Base-by-base conservation (phyloP, 2,113 vertebrate genomes). In the Grammatotria lemairii region DNA sequence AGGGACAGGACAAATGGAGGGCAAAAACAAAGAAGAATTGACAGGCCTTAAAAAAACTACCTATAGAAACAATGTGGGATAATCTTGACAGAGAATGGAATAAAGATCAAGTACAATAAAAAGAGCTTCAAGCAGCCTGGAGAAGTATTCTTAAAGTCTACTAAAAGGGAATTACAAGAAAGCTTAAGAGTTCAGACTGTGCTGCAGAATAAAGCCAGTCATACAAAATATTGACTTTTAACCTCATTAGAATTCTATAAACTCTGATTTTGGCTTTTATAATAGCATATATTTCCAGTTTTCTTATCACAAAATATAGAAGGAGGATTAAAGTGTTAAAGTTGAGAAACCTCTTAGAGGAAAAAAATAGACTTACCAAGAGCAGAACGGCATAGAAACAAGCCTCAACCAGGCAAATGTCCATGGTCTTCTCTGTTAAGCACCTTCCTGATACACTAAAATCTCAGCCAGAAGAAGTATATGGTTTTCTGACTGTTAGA, bases 361-460 rank as follows among this genome's bases (percentile, higher is more conserved):
- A 33, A 65, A 63, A 57, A 80, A 21, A 84, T 17, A 83, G 26
- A 93, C 93, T 19, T 89, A 94, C 95, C 91, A 88, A 54, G 8
- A 94, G 49, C 53, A 93, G 54, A 54, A 13, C 57, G 1, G 90
- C 80, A 90, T 3, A 31, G 14, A 91, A 26, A 60, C 54, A 54
- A 33, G 21, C 11, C 17, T 85, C 91, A 81, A 83, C 57, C 42
- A 38, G 49, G 0, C 82, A 70, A 89, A n/a, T 12, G 28, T 86
- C 82, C 80, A 83, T 80, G 5, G 0, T 73, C 14, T 42, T 73
- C 47, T 70, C 16, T 40, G 19, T 54, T 60, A 49, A 4, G 5
- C 28, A 23, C 45, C 33, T 45, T 54, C 35, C 9, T 19, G 47
- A 5, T n/a, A 9, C 3, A 78, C n/a, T 45, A 73, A 70, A 2